Percentiles rank a stretch among this genome's conserved stretches.
These are phyloP conservation scores for Drymonia ruficornis DNA, from an alignment of 2,888 invertebrate species.

Conservation along the genomic window DNA sequence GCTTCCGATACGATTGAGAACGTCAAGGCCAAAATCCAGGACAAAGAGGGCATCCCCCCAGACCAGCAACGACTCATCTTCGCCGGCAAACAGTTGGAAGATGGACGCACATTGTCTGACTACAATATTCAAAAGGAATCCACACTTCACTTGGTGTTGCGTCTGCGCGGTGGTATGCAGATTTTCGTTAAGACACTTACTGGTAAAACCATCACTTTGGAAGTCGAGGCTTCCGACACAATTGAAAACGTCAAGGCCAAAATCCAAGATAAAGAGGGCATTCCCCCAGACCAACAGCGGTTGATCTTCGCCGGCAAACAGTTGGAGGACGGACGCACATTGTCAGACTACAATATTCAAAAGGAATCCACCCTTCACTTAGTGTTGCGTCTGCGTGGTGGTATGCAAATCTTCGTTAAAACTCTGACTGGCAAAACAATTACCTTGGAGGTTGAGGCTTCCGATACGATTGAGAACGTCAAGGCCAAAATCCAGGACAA, in stretches of 20 bases:
- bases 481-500: slow-evolving; percentile 38
- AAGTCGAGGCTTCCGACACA: slow-evolving; percentile 31
- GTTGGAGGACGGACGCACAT: slow-evolving; percentile 26
- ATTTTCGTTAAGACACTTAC: slow-evolving; percentile 33
- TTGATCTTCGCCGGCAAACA: slow-evolving; percentile 36
- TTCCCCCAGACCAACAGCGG: slow-evolving; percentile 33
- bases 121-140: slow-evolving; percentile 37
- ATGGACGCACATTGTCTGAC: slow-evolving; percentile 21
- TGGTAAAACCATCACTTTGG: slow-evolving; percentile 29
- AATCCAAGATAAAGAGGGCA: slow-evolving; percentile 35
- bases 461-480: slow-evolving; percentile 34
- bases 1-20: slow-evolving; percentile 34
- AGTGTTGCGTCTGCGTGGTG: slow-evolving; percentile 28
- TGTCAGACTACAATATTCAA: slow-evolving; percentile 29
- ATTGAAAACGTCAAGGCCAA: slow-evolving; percentile 35
- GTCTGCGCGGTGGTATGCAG: slow-evolving; percentile 38
- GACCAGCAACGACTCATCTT: slow-evolving; percentile 35
- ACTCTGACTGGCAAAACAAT: slow-evolving; percentile 32
- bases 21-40: slow-evolving; percentile 33
- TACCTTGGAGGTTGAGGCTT: slow-evolving; percentile 26
- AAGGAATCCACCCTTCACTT: slow-evolving; percentile 29
- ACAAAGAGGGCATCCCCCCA: slow-evolving; percentile 35
- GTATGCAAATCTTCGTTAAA: slow-evolving; percentile 38
- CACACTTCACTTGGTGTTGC: slow-evolving; percentile 19
- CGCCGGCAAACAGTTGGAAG: slow-evolving; percentile 34